Conservation (phyloP, 1,140 invertebrate genomes). For the Nomia melanderi region DNA sequence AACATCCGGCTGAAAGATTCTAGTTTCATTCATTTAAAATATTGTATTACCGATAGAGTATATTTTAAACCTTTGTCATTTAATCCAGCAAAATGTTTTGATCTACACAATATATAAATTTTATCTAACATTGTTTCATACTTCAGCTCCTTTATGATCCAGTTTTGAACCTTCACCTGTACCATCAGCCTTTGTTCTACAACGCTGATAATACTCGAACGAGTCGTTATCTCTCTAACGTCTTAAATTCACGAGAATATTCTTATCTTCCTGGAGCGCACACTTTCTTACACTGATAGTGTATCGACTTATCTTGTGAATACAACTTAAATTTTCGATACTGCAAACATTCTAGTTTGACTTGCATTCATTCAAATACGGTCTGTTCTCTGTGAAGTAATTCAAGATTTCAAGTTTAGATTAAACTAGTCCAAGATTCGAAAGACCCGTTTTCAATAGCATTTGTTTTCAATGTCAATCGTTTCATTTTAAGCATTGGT, state of each 20-base stretch:
- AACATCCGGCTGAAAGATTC: too few species aligned
- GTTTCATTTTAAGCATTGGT: too few species aligned
- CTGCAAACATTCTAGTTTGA: not conserved
- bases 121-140: not conserved
- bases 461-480: too few species aligned
- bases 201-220: conserved; percentile 16
- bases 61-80: too few species aligned
- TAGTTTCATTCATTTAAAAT: too few species aligned
- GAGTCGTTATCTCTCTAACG: conserved; percentile 25
- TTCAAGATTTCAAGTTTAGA: too few species aligned
- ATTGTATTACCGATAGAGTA: too few species aligned
- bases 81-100: not conserved
- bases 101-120: not conserved
- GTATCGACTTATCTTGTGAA: conserved; percentile 35
- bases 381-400: too few species aligned
- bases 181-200: not conserved
- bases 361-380: not conserved
- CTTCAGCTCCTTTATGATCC: not conserved
- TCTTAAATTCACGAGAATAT: conserved; percentile 31
- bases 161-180: conserved; percentile 3
- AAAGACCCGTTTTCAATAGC: too few species aligned
- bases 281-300: conserved; percentile 17
- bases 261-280: conserved; percentile 31
- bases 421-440: too few species aligned
- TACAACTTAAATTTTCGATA: conserved; percentile 27